Base-by-base conservation (phyloP, 1,140 invertebrate genomes). In the Drosophila murphyi region DNA sequence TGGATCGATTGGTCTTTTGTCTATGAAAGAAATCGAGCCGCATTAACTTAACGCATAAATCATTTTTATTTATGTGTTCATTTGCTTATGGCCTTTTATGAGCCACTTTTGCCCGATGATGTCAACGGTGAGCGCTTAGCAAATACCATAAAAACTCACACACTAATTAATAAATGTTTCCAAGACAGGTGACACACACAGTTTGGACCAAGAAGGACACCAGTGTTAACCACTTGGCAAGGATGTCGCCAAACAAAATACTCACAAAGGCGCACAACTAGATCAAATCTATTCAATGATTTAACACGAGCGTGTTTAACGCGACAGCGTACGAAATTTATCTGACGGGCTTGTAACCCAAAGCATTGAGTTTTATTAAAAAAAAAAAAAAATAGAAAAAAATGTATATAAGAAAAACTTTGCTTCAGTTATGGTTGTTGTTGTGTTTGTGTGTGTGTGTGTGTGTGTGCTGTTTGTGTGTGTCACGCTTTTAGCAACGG, bases 271-370 rank as follows among this genome's bases (percentile, higher is more conserved):
- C 10, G 12, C 47, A 34, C 3, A 68, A 59, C 20, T 50, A 29
- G 35, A 32, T 48, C 20, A 43, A 43, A n/a, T 43, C 39, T 43
- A 2, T 43, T 43, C 39, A 43, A 43, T 39, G 39, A n/a, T 43
- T 32, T 31, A 31, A 29, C 56, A 50, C 39, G 54, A 55, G 51
- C 62, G 56, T 20, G 20, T 67, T n/a, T 39, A 57, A 62, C 82
- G 51, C 82, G 43, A 28, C 75, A 12, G 67, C 65, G 79, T 31
- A 48, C 72, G 47, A 73, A 79, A 48, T 79, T 73, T 75, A 88
- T 86, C 82, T 86, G 83, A 82, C 79, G 57, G 68, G 64, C 72
- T 68, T 70, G 78, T 81, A 80, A 77, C 12, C 78, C 57, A 57
- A 55, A 48, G 70, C 74, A 64, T 76, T 76, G 35, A 57, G 39